These are phyloP conservation scores for Trachelus iudaicus DNA, from an alignment of 2,888 invertebrate genomes.

Conservation along the genomic window DNA sequence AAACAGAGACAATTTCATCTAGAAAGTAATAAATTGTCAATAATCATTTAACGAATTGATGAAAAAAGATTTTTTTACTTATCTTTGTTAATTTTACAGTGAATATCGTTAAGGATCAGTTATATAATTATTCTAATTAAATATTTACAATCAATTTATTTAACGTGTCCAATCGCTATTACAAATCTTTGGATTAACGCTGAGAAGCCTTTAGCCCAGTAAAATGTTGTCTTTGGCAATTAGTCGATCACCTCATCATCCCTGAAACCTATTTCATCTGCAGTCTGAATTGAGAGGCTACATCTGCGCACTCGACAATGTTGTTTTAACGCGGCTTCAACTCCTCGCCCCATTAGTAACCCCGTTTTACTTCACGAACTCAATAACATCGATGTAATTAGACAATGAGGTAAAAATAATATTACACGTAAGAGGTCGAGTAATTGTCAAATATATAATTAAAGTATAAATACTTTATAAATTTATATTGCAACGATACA, in stretches of 20 bases:
- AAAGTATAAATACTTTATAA: no score
- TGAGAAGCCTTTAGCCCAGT: constrained; percentile 5
- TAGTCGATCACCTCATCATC: constrained; percentile 20
- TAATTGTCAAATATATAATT: no score
- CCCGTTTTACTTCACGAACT: not conserved
- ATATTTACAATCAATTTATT: not conserved
- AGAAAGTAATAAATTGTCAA: not conserved
- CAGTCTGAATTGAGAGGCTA: not conserved
- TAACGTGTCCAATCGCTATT: not conserved
- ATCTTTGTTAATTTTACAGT: not conserved
- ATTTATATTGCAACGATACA: no score
- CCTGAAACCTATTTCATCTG: not conserved
- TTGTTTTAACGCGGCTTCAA: constrained; percentile 27
- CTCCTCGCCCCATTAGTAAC: constrained; percentile 7
- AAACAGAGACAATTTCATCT: not conserved
- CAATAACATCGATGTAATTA: constrained; percentile 9
- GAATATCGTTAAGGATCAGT: not conserved
- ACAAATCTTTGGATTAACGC: constrained; percentile 6
- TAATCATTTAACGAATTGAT: not conserved
- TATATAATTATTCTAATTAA: not conserved
- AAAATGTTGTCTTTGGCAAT: constrained; percentile 16
- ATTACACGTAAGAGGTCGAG: not conserved
- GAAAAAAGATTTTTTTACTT: no score
- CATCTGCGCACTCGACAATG: constrained; percentile 13
- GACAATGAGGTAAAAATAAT: constrained; percentile 14